Conservation (phyloP, 1,140 invertebrate species). For the Pissodes strobi region DNA sequence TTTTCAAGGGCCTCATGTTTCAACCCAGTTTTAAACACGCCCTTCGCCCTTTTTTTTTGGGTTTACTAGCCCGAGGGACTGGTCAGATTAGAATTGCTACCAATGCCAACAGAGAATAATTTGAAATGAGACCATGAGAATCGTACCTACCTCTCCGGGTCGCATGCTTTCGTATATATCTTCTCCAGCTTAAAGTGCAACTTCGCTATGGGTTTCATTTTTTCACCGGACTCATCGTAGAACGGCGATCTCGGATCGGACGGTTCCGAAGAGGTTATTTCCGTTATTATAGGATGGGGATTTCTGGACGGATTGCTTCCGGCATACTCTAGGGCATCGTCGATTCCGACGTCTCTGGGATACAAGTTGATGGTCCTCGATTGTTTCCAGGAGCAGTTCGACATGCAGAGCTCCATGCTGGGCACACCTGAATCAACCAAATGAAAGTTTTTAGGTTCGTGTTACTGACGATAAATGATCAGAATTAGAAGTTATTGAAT, state of each 20-base stretch:
- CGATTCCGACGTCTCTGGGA: constrained; percentile 96
- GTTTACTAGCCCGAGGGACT: no score
- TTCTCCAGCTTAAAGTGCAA: constrained; percentile 79
- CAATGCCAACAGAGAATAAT: no score
- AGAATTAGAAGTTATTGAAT: no score
- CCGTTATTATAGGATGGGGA: constrained; percentile 64
- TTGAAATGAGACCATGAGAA: no score
- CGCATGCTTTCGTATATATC: constrained; percentile 85
- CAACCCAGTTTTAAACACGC: no score
- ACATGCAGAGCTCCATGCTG: constrained; percentile 85
- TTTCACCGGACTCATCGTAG: constrained; percentile 76
- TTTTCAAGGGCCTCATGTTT: not conserved
- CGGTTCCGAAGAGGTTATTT: constrained; percentile 81
- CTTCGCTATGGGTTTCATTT: constrained; percentile 89
- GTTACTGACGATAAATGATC: not conserved
- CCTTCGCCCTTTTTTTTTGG: no score
- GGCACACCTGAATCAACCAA: constrained; percentile 80
- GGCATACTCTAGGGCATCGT: constrained; percentile 89
- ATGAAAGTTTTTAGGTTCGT: not conserved
- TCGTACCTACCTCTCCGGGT: constrained; percentile 44
- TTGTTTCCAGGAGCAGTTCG: constrained; percentile 91
- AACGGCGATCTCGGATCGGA: constrained; percentile 88
- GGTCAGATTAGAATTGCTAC: no score
- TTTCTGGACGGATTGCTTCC: constrained; percentile 60
- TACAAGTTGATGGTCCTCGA: constrained; percentile 86